phyloP scores from a whole-genome alignment of 2,113 vertebrate species.

The Pungitius pungitius region DNA sequence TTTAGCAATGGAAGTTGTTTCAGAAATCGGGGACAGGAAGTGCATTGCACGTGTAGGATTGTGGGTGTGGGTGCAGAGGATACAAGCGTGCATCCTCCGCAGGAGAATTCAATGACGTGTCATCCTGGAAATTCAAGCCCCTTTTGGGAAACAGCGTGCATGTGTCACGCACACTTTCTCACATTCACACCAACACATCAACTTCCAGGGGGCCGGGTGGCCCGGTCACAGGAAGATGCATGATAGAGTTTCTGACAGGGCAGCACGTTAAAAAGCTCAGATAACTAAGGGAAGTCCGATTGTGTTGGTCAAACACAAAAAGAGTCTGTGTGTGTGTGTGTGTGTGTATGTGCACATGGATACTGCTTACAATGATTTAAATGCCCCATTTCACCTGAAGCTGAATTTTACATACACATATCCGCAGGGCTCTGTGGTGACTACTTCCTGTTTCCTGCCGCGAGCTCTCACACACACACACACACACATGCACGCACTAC shows the following conservation, averaged over 20 bases:
- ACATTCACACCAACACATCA: constrained; percentile 26
- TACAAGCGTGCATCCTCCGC: neutral
- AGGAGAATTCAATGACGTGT: neutral
- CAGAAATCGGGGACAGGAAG: neutral
- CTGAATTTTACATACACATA: constrained; percentile 15
- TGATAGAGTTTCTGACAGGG: constrained; percentile 20
- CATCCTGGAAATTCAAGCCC: neutral
- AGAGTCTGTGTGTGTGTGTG: neutral
- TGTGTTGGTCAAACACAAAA: constrained; percentile 16
- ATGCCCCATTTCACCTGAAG: constrained; percentile 22
- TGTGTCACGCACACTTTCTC: neutral
- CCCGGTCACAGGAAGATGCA: constrained; percentile 46
- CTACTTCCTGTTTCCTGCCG: constrained; percentile 74
- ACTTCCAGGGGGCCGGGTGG: constrained; percentile 29
- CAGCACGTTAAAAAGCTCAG: constrained; percentile 3
- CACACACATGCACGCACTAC: neutral
- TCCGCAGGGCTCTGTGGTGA: constrained; percentile 35
- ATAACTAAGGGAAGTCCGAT: constrained; percentile 45
- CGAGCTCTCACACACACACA: constrained; percentile 7
- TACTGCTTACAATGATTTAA: neutral
- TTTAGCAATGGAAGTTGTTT: neutral
- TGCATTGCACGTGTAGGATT: neutral
- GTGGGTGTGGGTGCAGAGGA: neutral
- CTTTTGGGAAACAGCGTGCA: neutral
- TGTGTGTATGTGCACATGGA: too few species aligned